phyloP scores from a whole-genome alignment of 2,113 vertebrate species.

The Tretioscincus oriximinensis region DNA sequence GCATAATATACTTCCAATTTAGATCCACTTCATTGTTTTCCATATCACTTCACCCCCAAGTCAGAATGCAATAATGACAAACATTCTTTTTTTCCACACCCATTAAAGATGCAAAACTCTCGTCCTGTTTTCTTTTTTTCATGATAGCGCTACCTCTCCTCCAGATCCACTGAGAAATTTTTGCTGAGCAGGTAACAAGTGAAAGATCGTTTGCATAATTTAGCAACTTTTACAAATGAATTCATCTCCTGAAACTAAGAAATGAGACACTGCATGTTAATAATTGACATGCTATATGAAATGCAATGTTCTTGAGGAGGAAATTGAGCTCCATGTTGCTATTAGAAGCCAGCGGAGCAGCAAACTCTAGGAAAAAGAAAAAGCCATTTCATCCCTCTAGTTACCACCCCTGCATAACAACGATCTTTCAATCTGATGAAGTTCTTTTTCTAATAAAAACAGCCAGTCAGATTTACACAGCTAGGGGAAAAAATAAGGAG shows the following conservation, averaged over 20 bases:
- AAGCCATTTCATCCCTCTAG: conserved; percentile 80
- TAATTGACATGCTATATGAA: conserved; percentile 86
- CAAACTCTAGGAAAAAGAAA: conserved; percentile 79
- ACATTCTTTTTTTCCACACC: too few relatives aligned
- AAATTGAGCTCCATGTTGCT: conserved; percentile 85
- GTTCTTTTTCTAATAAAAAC: conserved; percentile 85
- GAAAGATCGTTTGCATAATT: conserved; percentile 83
- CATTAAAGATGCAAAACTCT: too few relatives aligned
- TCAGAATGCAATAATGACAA: too few relatives aligned
- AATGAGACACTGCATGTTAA: conserved; percentile 83
- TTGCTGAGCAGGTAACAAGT: conserved; percentile 73
- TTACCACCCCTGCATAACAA: conserved; percentile 88
- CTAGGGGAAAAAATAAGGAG: conserved; percentile 33
- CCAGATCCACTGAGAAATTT: conserved; percentile 58
- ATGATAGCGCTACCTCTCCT: background rate
- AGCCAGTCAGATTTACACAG: conserved; percentile 39
- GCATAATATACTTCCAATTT: too few relatives aligned
- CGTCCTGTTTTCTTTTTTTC: too few relatives aligned
- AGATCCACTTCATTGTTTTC: too few relatives aligned
- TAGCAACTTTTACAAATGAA: conserved; percentile 82
- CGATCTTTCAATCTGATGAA: conserved; percentile 80
- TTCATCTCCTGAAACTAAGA: conserved; percentile 83
- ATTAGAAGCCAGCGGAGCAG: conserved; percentile 86
- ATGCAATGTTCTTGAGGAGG: conserved; percentile 82
- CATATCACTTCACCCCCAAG: too few relatives aligned